Base-by-base conservation (phyloP, 2,888 invertebrate genomes). In the Nowickia ferox region DNA sequence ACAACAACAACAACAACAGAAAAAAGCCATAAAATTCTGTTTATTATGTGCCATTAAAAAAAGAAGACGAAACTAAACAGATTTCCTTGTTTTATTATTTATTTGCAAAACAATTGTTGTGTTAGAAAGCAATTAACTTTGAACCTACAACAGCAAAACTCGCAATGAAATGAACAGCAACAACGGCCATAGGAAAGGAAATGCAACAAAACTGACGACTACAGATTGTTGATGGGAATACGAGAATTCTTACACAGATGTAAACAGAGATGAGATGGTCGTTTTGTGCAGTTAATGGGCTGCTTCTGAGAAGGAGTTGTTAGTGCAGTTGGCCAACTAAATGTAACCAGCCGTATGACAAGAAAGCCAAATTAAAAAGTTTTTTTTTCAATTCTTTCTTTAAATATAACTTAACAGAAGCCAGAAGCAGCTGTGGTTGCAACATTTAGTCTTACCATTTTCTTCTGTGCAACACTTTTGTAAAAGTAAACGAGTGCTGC, bases 291-390 rank as follows among this genome's bases (percentile, higher is more conserved):
- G 65, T 46, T 71, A 82, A 76, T 71, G 46, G 22, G n/a, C 57
- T 61, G 66, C 57, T 55, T 59, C 11, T 68, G 44, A 59, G 74
- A 22, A 59, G 65, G 19, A 17, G 76, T 66, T 48, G 40, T n/a
- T 57, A 30, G 46, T 51, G 6, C 6, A 30, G 44, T 22, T 72
- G 66, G 65, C 83, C 83, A 66, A 46, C 63, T 30, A 65, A 69
- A 68, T 79, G 66, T 63, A 80, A 80, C 69, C 84, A 76, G 69
- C n/a, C 59, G 72, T 72, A 53, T 40, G 72, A 71, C 65, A 81
- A 76, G 57, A 40, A 84, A 71, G 38, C 71, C 40, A 66, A 15
- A 8, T 11, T 38, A 19, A 65, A 66, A 72, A 19, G 59, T 59
- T 59, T 76, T 63, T 63, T 11, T n/a, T 40, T 46, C 13, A 30